A percentile compares a stretch with the other conserved stretches of the same genome.
phyloP scores from a whole-genome alignment of 2,888 invertebrate species.

The Dicyrtomina minuta region DNA sequence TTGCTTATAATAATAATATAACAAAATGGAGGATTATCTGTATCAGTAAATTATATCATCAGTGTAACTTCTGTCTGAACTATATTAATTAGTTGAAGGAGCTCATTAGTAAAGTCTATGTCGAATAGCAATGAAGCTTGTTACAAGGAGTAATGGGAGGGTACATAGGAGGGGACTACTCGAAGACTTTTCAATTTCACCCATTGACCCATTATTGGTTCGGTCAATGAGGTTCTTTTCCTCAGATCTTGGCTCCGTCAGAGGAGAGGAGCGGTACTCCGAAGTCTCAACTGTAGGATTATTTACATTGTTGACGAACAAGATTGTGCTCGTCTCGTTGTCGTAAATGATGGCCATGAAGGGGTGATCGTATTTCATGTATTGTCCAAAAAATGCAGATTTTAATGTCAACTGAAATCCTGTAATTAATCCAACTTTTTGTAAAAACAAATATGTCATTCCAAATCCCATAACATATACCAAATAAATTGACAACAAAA shows the following conservation, averaged over 20 bases:
- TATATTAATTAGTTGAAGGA: neutral
- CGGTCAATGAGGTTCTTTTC: too few relatives aligned
- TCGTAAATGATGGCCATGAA: slow-evolving; percentile 38
- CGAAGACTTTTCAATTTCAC: neutral
- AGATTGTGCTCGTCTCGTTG: slow-evolving; percentile 10
- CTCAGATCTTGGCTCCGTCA: neutral
- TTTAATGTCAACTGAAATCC: slow-evolving; percentile 35
- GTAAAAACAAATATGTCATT: too few relatives aligned
- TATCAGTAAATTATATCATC: too few relatives aligned
- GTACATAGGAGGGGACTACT: neutral
- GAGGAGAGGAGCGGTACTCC: neutral
- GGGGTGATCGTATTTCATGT: slow-evolving; percentile 28
- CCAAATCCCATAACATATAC: neutral
- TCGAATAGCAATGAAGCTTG: neutral
- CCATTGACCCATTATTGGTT: neutral
- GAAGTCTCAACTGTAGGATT: slow-evolving; percentile 10
- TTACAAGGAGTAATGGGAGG: slow-evolving; percentile 1
- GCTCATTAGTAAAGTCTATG: neutral
- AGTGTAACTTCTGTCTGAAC: too few relatives aligned
- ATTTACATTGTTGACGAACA: slow-evolving; percentile 10
- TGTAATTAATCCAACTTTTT: slow-evolving; percentile 20
- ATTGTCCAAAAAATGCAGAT: slow-evolving; percentile 7
- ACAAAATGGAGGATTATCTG: too few relatives aligned
- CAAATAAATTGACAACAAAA: neutral
- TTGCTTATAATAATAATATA: too few relatives aligned